Evolutionary conservation across 2,113 vertebrate genomes (phyloP).

Genomic region (Callopanchax toddi): DNA sequence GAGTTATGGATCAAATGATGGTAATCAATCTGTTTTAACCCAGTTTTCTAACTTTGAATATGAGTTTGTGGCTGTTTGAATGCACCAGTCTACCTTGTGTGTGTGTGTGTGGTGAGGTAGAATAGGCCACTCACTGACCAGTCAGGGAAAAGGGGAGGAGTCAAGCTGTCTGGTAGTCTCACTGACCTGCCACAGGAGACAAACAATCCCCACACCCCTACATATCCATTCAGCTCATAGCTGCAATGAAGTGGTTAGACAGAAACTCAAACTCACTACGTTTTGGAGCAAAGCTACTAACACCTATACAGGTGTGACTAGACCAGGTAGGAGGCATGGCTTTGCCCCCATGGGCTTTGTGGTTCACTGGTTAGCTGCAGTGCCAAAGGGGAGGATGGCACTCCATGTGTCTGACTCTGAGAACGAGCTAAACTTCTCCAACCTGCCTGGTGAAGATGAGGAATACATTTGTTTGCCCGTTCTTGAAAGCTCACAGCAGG

Average conservation of each 20-base stretch:
- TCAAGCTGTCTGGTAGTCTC: constrained; percentile 23
- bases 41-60: constrained; percentile 9
- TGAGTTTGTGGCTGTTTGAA: neutral
- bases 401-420: constrained; percentile 30
- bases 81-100: neutral
- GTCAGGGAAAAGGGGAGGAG: constrained; percentile 53
- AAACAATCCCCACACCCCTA: constrained; percentile 43
- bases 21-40: constrained; percentile 31
- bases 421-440: constrained; percentile 29
- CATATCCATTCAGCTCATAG: constrained; percentile 3
- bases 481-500: constrained; percentile 30
- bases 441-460: constrained; percentile 33
- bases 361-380: constrained; percentile 24
- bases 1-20: constrained; percentile 11
- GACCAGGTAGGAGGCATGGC: constrained; percentile 32
- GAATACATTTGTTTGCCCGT: constrained; percentile 42
- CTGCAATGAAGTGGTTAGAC: constrained; percentile 19
- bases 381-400: constrained; percentile 48
- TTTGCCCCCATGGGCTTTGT: constrained; percentile 17
- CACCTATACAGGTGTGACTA: constrained; percentile 5
- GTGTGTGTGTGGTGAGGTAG: constrained; percentile 29
- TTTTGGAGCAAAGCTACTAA: neutral
- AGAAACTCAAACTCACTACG: neutral
- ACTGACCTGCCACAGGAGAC: constrained; percentile 22
- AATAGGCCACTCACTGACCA: constrained; percentile 44